A percentile compares a stretch with the other conserved stretches of the same genome.
These are phyloP conservation scores for Alauda arvensis DNA, from an alignment of 2,797 vertebrate species.

Conservation along the genomic window DNA sequence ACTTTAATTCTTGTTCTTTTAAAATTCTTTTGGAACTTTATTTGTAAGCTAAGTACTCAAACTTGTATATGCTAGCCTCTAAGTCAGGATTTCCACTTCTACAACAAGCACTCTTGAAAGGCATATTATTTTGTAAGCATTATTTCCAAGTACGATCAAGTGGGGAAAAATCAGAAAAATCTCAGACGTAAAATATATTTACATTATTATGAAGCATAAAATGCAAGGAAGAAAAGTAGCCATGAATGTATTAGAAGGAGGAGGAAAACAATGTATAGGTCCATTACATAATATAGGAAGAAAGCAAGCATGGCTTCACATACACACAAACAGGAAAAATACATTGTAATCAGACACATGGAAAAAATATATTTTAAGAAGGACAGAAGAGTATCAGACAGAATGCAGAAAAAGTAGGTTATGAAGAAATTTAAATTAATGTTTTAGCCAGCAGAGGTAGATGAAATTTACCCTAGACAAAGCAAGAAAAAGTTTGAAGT, in stretches of 20 bases:
- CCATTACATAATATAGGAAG: neutral
- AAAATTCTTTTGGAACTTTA: conserved; percentile 32
- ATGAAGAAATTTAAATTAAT: neutral
- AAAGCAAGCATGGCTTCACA: neutral
- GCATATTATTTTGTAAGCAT: neutral
- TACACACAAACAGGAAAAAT: neutral
- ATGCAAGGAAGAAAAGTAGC: neutral
- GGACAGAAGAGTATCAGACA: neutral
- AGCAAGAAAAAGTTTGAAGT: neutral
- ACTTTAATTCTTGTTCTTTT: conserved; percentile 22
- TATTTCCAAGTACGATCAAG: neutral
- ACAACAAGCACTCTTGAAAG: neutral
- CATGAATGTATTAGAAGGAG: neutral
- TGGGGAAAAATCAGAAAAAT: neutral
- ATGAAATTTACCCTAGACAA: neutral
- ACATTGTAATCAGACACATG: neutral
- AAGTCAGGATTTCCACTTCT: neutral
- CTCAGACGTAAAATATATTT: neutral
- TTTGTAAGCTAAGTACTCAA: conserved; percentile 35
- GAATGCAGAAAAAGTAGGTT: neutral
- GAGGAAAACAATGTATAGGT: neutral
- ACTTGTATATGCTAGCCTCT: conserved; percentile 21
- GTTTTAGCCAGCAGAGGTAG: neutral
- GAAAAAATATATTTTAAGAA: neutral
- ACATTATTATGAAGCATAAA: neutral